These are phyloP conservation scores for Picus viridis DNA, from an alignment of 2,797 vertebrate species.

Conservation along the genomic window DNA sequence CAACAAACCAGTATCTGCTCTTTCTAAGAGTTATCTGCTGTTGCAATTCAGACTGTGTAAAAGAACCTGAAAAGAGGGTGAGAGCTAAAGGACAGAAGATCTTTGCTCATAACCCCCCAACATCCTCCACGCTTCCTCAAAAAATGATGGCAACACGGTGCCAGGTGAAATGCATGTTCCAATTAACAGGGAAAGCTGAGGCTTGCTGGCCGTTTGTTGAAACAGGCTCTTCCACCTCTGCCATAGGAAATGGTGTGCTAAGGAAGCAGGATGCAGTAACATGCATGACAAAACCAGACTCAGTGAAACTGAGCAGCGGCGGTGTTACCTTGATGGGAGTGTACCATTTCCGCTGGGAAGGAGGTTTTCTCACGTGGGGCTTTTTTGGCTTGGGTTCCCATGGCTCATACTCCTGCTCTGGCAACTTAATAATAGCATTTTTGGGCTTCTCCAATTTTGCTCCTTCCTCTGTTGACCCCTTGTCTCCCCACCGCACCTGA, in stretches of 20 bases:
- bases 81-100: not conserved
- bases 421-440: constrained; percentile 91
- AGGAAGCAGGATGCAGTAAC: not conserved
- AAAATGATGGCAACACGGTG: not conserved
- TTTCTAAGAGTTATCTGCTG: not conserved
- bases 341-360: constrained; percentile 87
- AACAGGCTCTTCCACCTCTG: not conserved
- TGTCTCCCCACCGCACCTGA: constrained; percentile 91
- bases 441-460: constrained; percentile 91
- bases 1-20: not conserved
- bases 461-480: constrained; percentile 91
- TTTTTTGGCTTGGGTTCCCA: constrained; percentile 86
- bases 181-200: not conserved
- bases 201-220: not conserved
- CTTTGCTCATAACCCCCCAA: not conserved
- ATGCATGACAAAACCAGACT: fast-evolving
- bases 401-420: constrained; percentile 90
- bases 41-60: not conserved
- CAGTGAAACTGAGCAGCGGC: not conserved
- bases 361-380: constrained; percentile 66
- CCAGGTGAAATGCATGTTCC: not conserved
- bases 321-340: constrained; percentile 81
- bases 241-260: not conserved
- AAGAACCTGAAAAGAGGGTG: not conserved
- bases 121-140: not conserved